phyloP scores from a whole-genome alignment of 2,888 invertebrate species.

The Monoplex corrugatus region DNA sequence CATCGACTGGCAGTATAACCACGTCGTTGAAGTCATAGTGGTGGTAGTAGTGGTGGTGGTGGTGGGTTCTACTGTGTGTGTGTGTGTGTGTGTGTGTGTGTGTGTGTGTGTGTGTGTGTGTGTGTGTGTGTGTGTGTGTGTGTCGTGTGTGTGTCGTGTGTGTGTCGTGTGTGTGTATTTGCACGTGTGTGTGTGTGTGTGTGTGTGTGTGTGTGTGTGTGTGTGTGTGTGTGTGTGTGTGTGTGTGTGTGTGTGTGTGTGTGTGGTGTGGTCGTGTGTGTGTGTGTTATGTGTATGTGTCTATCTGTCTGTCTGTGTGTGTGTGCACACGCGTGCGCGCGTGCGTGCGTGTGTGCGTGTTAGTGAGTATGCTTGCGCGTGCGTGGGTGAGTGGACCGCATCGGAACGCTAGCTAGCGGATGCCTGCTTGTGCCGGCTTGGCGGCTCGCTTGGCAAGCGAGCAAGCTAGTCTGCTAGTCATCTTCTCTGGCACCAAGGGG shows the following conservation, averaged over 20 bases:
- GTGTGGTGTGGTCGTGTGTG: slow-evolving; percentile 5
- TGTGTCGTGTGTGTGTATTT: slow-evolving; percentile 6
- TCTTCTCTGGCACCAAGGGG: too few relatives aligned
- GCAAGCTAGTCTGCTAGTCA: too few relatives aligned
- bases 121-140: slow-evolving; percentile 23
- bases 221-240: slow-evolving; percentile 21
- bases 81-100: slow-evolving; percentile 28
- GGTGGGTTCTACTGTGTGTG: background rate
- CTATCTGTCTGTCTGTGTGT: slow-evolving; percentile 1
- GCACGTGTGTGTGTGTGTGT: slow-evolving; percentile 17
- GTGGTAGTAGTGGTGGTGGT: too few relatives aligned
- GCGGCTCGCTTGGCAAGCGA: too few relatives aligned
- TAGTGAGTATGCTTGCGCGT: background rate
- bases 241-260: slow-evolving; percentile 20
- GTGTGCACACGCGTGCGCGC: background rate
- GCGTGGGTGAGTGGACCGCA: background rate
- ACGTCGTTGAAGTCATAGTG: too few relatives aligned
- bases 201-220: slow-evolving; percentile 27
- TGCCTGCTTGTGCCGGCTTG: too few relatives aligned
- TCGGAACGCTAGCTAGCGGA: too few relatives aligned
- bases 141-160: background rate
- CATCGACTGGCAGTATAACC: too few relatives aligned
- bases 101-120: too few relatives aligned
- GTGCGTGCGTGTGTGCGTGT: slow-evolving; percentile 8
- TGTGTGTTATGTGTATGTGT: slow-evolving; percentile 24